Base-by-base conservation (phyloP, 2,888 invertebrate species). In the Seira sanloemensis region DNA sequence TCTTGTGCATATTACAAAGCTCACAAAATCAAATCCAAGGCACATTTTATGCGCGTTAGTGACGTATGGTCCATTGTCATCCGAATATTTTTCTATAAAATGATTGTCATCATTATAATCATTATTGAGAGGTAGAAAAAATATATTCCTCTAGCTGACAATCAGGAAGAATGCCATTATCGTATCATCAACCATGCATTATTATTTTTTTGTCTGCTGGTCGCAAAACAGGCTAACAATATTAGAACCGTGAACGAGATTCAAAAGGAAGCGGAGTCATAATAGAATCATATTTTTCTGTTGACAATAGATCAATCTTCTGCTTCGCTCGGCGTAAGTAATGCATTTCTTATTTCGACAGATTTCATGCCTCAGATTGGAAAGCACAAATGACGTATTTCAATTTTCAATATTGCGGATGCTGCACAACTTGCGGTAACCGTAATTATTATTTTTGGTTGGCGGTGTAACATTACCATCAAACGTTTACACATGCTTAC, bases 301-400 rank as follows among this genome's bases (percentile, higher is more conserved):
- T 26, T 78, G 58, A 69, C 78, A 71, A 69, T 69, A 62, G 78
- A 78, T 78, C 78, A 71, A 78, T 78, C 78, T 78, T 78, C 54
- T 65, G 71, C 71, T 71, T 54, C 24, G 37, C 21, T 71, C 78
- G 19, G 69, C 25, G 72, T 50, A 72, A 72, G 72, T 72, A 72
- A 72, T 72, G 25, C 46, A 46, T 72, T 37, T 37, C 7, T 69
- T 69, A 69, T 27, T 69, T 21, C 27, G 27, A 37, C 69, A 69
- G 18, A 69, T 12, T 37, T 69, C 37, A 9, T 12, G 37, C 37
- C 37, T 37, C 37, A 37, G 37, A 37, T 37, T 37, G 37, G 7
- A 37, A 12, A 37, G 12, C n/a, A n/a, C n/a, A n/a, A n/a, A n/a
- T n/a, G n/a, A n/a, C n/a, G n/a, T n/a, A n/a, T n/a, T n/a, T n/a